Conservation (phyloP, 92 coral and sea anemone species). For the Micromussa lordhowensis region DNA sequence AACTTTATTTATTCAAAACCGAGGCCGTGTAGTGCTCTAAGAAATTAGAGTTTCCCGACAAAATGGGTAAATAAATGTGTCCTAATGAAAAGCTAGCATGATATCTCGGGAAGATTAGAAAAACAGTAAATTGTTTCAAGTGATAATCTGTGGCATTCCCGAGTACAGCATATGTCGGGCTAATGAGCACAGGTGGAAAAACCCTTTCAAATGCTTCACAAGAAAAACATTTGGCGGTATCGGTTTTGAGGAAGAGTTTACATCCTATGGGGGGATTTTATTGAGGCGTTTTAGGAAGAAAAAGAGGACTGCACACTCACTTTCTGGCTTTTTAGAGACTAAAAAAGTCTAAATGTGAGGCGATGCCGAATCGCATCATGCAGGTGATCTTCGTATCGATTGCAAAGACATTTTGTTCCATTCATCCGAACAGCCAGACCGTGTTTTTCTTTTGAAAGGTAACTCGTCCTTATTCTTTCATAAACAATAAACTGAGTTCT, state of each 20-base stretch:
- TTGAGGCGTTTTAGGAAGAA: background rate
- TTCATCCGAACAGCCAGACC: constrained; percentile 48
- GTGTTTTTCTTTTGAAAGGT: constrained; percentile 63
- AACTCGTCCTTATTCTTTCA: constrained; percentile 58
- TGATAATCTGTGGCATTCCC: constrained; percentile 72
- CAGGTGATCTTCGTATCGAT: constrained; percentile 58
- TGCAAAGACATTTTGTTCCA: constrained; percentile 19
- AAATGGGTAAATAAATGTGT: constrained; percentile 74
- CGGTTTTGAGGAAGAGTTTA: constrained; percentile 28
- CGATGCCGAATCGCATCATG: background rate
- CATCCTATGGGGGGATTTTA: background rate
- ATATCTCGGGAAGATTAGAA: constrained; percentile 74
- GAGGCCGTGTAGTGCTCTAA: constrained; percentile 64
- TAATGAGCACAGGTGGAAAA: constrained; percentile 78
- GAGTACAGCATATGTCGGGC: constrained; percentile 76
- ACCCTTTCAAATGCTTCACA: constrained; percentile 31
- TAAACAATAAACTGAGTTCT: constrained; percentile 65
- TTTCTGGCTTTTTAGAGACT: constrained; percentile 20
- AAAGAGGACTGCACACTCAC: background rate
- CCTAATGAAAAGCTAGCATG: constrained; percentile 89
- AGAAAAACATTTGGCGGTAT: constrained; percentile 46
- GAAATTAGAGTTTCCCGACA: constrained; percentile 66
- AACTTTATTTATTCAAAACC: constrained; percentile 68
- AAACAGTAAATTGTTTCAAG: constrained; percentile 85
- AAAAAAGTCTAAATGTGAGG: constrained; percentile 8